Conservation (phyloP, 2,888 invertebrate genomes). For the Pseudococcus longispinus region DNA sequence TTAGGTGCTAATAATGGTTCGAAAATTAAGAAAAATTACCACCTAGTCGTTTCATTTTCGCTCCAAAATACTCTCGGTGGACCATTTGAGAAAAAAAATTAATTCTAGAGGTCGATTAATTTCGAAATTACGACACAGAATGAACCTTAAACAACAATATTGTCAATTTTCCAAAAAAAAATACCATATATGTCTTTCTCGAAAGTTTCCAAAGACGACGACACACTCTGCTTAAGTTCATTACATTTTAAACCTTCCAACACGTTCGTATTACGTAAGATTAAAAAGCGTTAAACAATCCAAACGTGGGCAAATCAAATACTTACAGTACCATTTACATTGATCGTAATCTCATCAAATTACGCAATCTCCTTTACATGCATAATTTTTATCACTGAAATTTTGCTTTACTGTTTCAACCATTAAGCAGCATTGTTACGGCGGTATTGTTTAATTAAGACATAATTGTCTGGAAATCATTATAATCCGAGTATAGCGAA, state of each 20-base stretch:
- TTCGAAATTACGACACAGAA: no score
- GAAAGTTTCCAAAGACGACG: background rate
- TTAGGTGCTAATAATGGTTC: background rate
- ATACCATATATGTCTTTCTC: no score
- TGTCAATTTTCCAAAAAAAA: no score
- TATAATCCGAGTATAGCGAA: background rate
- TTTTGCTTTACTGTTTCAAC: background rate
- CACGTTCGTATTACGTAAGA: background rate
- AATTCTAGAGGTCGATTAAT: no score
- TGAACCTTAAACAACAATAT: no score
- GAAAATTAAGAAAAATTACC: background rate
- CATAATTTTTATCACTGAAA: background rate
- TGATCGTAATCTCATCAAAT: constrained; percentile 30
- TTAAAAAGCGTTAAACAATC: background rate
- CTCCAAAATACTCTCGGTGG: background rate
- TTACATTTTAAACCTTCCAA: background rate
- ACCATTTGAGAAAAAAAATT: background rate
- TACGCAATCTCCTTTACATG: constrained; percentile 11
- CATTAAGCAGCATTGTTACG: background rate
- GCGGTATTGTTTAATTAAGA: constrained; percentile 1
- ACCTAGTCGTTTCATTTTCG: background rate
- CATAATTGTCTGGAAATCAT: constrained; percentile 18
- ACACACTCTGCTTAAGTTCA: background rate
- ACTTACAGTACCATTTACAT: background rate
- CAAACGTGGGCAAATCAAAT: constrained; percentile 6